Conservation (phyloP, 2,113 vertebrate genomes). For the Oxygymnocypris stewartii region DNA sequence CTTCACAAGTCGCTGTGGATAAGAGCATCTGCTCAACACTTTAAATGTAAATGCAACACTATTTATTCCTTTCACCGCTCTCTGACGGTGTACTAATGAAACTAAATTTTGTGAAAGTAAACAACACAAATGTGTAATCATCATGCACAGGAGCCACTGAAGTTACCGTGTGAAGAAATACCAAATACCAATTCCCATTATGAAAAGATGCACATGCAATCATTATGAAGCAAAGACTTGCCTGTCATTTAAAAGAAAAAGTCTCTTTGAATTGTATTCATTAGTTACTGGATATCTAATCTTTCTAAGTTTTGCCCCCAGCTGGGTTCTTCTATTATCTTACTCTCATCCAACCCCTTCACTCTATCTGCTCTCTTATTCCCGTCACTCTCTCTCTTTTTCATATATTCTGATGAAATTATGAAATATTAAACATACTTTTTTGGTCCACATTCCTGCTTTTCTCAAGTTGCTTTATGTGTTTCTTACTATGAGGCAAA, state of each 20-base stretch:
- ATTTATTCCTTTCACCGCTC: background rate
- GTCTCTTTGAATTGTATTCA: conserved; percentile 25
- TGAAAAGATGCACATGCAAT: conserved; percentile 18
- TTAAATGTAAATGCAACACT: conserved; percentile 9
- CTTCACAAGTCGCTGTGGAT: background rate
- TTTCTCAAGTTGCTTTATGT: background rate
- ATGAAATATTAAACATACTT: conserved; percentile 38
- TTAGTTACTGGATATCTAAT: conserved; percentile 34
- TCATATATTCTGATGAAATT: conserved; percentile 43
- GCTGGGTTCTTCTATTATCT: conserved; percentile 19
- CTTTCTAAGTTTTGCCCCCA: conserved; percentile 27
- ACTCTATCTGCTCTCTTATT: background rate
- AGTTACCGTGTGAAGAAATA: background rate
- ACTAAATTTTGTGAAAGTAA: background rate
- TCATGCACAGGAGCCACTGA: background rate
- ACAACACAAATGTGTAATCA: conserved; percentile 6
- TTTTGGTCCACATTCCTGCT: conserved; percentile 9
- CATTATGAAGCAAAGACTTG: conserved; percentile 21
- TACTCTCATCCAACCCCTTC: background rate
- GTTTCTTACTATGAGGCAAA: conserved; percentile 12
- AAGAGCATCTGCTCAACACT: background rate
- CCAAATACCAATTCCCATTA: background rate
- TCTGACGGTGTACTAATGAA: background rate
- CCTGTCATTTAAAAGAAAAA: conserved; percentile 32
- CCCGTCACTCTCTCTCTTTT: conserved; percentile 5